phyloP scores from a whole-genome alignment of 2,797 vertebrate genomes.

The Pseudomugil tenellus region DNA sequence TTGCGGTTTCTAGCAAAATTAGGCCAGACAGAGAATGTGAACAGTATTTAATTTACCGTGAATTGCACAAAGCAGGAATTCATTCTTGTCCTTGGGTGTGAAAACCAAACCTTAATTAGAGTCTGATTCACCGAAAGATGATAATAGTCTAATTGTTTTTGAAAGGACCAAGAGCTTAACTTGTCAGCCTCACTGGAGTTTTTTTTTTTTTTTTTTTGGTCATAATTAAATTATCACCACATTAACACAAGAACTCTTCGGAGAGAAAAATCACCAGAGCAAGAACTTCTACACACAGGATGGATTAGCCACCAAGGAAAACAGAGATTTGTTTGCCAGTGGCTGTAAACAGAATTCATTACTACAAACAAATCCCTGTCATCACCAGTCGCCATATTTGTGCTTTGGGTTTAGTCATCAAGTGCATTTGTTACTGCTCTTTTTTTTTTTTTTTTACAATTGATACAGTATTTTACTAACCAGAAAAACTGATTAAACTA shows the following conservation, averaged over 20 bases:
- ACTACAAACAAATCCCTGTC: conserved; percentile 37
- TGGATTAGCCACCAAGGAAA: conserved; percentile 34
- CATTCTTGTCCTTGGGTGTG: conserved; percentile 44
- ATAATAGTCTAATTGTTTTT: conserved; percentile 57
- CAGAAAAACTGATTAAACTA: neutral
- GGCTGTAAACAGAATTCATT: conserved; percentile 46
- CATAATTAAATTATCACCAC: conserved; percentile 62
- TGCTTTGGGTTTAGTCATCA: conserved; percentile 27
- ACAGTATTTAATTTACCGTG: conserved; percentile 46
- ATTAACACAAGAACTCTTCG: conserved; percentile 52
- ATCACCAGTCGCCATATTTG: conserved; percentile 32
- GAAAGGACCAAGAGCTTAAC: conserved; percentile 44
- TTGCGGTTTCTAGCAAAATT: conserved; percentile 34
- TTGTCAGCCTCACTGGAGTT: conserved; percentile 50
- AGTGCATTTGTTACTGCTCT: neutral
- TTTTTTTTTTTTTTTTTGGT: conserved; percentile 63
- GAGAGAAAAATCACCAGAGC: conserved; percentile 49
- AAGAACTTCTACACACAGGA: conserved; percentile 36
- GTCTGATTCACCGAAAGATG: conserved; percentile 33
- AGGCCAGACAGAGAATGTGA: conserved; percentile 19
- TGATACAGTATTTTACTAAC: neutral
- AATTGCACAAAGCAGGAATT: conserved; percentile 30
- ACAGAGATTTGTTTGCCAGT: conserved; percentile 34
- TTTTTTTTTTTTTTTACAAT: conserved; percentile 10
- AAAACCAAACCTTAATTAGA: conserved; percentile 61